Conservation (phyloP, 2,113 vertebrate genomes). For the Rana temporaria region DNA sequence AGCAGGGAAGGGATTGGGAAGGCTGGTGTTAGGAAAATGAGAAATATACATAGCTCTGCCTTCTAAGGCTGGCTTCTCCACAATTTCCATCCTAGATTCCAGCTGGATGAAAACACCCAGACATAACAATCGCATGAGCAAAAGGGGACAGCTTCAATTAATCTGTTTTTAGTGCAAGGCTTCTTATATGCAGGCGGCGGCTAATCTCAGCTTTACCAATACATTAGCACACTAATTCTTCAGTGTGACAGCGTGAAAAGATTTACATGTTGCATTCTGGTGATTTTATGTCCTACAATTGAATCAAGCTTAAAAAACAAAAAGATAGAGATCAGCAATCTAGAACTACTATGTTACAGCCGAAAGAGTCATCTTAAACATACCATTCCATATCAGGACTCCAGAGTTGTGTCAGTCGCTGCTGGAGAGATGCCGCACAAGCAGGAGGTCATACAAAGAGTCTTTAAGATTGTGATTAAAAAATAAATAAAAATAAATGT, state of each 20-base stretch:
- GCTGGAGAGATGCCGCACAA: constrained; percentile 5
- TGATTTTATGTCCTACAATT: constrained; percentile 8
- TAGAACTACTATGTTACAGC: constrained; percentile 9
- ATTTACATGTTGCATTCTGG: not conserved
- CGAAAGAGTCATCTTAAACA: constrained; percentile 43
- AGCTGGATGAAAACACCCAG: constrained; percentile 57
- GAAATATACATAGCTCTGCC: constrained; percentile 48
- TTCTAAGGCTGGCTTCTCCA: constrained; percentile 51
- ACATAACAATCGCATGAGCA: constrained; percentile 57
- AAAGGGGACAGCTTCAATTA: constrained; percentile 49
- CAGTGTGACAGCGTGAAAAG: constrained; percentile 11
- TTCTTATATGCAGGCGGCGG: constrained; percentile 54
- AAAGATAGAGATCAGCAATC: not conserved
- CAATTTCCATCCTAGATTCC: constrained; percentile 55
- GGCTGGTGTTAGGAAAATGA: constrained; percentile 19
- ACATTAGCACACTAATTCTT: constrained; percentile 47
- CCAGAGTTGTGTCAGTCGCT: constrained; percentile 46
- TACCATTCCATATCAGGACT: constrained; percentile 59
- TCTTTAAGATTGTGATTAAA: constrained; percentile 12
- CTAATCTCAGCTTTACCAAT: constrained; percentile 54
- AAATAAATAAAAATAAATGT: constrained; percentile 14
- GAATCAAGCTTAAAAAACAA: not conserved
- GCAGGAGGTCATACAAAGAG: constrained; percentile 27
- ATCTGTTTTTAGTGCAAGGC: constrained; percentile 56
- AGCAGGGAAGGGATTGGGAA: not conserved